Base-by-base conservation (phyloP, 2,888 invertebrate species). In the Caenorhabditis japonica region DNA sequence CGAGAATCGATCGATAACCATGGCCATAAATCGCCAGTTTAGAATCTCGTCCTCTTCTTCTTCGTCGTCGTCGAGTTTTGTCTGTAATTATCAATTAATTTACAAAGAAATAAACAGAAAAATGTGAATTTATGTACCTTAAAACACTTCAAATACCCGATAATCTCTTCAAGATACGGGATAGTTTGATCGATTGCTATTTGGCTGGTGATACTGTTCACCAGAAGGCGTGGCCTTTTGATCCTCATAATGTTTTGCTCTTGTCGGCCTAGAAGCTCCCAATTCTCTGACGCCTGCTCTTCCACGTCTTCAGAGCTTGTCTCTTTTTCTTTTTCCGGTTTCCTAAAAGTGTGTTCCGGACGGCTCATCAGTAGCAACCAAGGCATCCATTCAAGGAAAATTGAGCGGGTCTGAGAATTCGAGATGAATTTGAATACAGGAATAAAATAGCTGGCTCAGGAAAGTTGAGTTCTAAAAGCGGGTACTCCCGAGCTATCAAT, bases 351-450 rank as follows among this genome's bases (percentile, higher is more conserved):
- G 90, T 94, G 94, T 56, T 95, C 95, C 43, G 97, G 97, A 87
- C 97, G 92, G 87, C 93, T 92, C 97, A 99, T 97, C 87, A 96
- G 92, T 88, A 97, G 91, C 86, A 97, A 90, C 92, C 95, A 95
- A 85, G 99, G 97, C 90, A 99, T 91, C 95, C 97, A 97, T 90
- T 94, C 93, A 88, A 97, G 92, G 90, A 99, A 94, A 88, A 97
- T 92, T 85, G 93, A 92, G 90, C 94, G 94, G 88, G 96, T 93
- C 97, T 97, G 90, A 55, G 68, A 64, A 17, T 34, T 13, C 38
- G 17, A 25, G 4, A n/a, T 10, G 36, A 25, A 23, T 7, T 15
- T 21, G 15, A 23, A 19, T 19, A 36, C 25, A 51, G 17, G 12
- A 36, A n/a, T 25, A n/a, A n/a, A n/a, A n/a, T n/a, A n/a, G n/a